A percentile compares a stretch with the other conserved stretches of the same genome.
These are phyloP conservation scores for Pseudorectes ferrugineus DNA, from an alignment of 2,113 vertebrate genomes.

Conservation along the genomic window DNA sequence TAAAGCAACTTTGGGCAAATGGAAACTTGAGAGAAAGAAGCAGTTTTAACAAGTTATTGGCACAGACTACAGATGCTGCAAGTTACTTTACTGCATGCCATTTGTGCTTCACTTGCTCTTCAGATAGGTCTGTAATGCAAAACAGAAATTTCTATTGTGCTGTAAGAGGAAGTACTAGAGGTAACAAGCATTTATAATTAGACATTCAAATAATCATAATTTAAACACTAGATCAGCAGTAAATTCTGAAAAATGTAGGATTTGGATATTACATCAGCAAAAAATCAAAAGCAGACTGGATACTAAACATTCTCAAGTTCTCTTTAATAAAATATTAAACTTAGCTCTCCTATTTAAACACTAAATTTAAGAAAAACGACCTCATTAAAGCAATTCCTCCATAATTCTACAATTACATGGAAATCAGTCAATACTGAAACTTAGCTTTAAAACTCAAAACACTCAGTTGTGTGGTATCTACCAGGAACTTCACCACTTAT, in stretches of 20 bases:
- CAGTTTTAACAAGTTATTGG: slow-evolving; percentile 60
- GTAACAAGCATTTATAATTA: neutral
- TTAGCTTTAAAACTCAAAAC: neutral
- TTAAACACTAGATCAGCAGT: neutral
- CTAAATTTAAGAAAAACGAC: neutral
- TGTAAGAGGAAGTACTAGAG: neutral
- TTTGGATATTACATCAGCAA: neutral
- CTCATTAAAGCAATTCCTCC: neutral
- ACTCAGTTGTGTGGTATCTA: neutral
- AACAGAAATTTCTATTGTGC: neutral
- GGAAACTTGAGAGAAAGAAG: slow-evolving; percentile 55
- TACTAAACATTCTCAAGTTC: neutral
- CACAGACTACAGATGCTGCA: neutral
- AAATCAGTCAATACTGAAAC: neutral
- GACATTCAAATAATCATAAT: neutral
- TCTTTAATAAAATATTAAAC: neutral
- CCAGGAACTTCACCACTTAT: neutral
- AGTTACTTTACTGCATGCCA: neutral
- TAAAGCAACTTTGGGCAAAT: slow-evolving; percentile 48
- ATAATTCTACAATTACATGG: neutral
- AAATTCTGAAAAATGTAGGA: neutral
- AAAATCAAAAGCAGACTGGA: neutral
- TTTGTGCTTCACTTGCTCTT: neutral
- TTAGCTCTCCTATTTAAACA: neutral
- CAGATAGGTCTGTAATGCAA: neutral